Base-by-base conservation (phyloP, 2,888 invertebrate genomes). In the Willowsia nigromaculata region DNA sequence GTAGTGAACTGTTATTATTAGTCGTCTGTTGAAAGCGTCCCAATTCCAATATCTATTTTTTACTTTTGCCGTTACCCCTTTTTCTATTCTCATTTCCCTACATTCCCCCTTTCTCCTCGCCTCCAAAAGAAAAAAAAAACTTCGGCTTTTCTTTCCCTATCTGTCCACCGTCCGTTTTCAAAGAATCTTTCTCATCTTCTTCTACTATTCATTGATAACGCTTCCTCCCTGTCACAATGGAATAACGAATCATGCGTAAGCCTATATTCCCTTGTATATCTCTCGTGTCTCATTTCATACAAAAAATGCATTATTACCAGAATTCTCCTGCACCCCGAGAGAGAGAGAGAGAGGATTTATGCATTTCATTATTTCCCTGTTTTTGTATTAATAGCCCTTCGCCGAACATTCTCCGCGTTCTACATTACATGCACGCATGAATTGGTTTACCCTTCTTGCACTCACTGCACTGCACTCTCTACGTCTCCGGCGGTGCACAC, bases 311-410 rank as follows among this genome's bases (percentile, higher is more conserved):
- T 74, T 43, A 65, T 33, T 65, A 33, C 65, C 15, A 15, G 25
- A 43, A 43, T 40, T 74, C 15, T 74, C 43, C 22, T 40, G 40
- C 68, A 11, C n/a, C 15, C 18, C 22, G n/a, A n/a, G n/a, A n/a
- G n/a, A n/a, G n/a, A n/a, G n/a, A n/a, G n/a, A 4, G 53, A 53
- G 50, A 71, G 71, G 71, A 83, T 83, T 83, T 83, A 83, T 83
- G 83, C 71, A 83, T 83, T 83, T 83, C 83, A 83, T 83, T 83
- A 83, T 83, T 83, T 71, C 25, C 83, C 43, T 65, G 62, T 82
- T 82, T 82, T 65, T 65, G 82, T 82, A 82, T 82, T 82, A 82
- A 82, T 82, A 82, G 82, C 59, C 56, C 65, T 65, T n/a, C n/a
- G 22, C 15, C 18, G 15, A 22, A 43, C 71, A 25, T 74, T 43